Conservation (phyloP, 35 echinoderm and acorn worm genomes). For the Hemicentrotus pulcherrimus region DNA sequence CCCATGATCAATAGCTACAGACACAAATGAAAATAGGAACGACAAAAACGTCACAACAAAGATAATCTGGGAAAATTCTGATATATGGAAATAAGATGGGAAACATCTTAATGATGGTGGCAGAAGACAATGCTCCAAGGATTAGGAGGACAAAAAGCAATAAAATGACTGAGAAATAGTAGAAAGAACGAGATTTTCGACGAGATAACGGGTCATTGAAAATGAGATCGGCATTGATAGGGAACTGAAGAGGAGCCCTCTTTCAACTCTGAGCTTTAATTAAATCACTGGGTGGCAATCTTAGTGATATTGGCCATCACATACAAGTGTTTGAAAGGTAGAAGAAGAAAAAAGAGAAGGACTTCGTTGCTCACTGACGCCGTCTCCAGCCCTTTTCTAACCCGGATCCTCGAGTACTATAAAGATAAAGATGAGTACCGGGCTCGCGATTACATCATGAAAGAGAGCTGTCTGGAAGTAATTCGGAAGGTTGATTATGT, state of each 20-base stretch:
- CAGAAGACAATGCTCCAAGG: neutral
- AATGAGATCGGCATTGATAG: neutral
- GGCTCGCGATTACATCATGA: too few relatives aligned
- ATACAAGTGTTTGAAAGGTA: neutral
- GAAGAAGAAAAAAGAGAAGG: neutral
- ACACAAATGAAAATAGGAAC: too few relatives aligned
- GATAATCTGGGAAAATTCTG: too few relatives aligned
- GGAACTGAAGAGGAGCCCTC: neutral
- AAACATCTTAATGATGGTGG: neutral
- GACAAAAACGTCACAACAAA: too few relatives aligned
- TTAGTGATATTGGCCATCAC: neutral
- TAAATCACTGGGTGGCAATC: neutral
- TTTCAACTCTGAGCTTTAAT: conserved; percentile 12
- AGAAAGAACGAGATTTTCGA: neutral
- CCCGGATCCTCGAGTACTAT: neutral
- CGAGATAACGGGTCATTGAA: neutral
- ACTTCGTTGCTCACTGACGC: neutral
- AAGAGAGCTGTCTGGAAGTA: too few relatives aligned
- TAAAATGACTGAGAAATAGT: neutral
- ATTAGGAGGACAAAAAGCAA: neutral
- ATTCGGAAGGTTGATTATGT: too few relatives aligned
- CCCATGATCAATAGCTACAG: too few relatives aligned
- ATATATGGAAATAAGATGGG: neutral
- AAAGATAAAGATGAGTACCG: neutral
- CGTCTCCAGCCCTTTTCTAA: neutral